Evolutionary conservation across 2,113 vertebrate species (phyloP), one percentile per base, ranked within the genome.

Genomic region (Nettapus auritus): DNA sequence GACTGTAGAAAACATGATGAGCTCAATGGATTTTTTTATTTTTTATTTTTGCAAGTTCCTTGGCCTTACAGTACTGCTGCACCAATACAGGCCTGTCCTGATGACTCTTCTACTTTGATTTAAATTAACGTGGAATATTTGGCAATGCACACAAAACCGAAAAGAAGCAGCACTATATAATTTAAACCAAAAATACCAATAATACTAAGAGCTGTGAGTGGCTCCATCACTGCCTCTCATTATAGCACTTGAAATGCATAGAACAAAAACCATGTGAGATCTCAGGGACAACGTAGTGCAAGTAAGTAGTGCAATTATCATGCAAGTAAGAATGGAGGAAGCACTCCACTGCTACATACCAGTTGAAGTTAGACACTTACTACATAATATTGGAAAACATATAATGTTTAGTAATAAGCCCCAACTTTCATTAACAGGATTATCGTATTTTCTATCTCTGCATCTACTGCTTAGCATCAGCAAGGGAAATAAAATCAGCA

Each of bases 401-500:
- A 48, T 44, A 9, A 48, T 11, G 9, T 44, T 96, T 60, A 56
- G 53, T 82, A 93, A 84, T 60, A 92, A 93, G 36, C 15, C 57
- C 11, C 40, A 77, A 26, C 62, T 82, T 86, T 62, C 74, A 90
- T 78, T 86, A 66, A 78, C 34, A 13, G 22, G 12, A 42, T 84
- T 75, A 77, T 56, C 74, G 25, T 73, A 79, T 90, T 89, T 84
- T 70, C 56, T 36, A 21, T 87, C 74, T 82, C 42, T 71, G 50
- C 42, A 63, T 25, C 70, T 77, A 53, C 22, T 46, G 36, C 59
- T 86, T 74, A 52, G 81, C 78, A 56, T 85, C 26, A 68, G 50
- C 55, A 83, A 92, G 74, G 74, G 67, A 93, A 93, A 93, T 90
- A 86, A 92, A 95, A 88, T 48, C 36, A 81, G 21, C 14, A 74